These are phyloP conservation scores for Palloptera scutellata DNA, from an alignment of 2,888 invertebrate genomes.

Conservation along the genomic window DNA sequence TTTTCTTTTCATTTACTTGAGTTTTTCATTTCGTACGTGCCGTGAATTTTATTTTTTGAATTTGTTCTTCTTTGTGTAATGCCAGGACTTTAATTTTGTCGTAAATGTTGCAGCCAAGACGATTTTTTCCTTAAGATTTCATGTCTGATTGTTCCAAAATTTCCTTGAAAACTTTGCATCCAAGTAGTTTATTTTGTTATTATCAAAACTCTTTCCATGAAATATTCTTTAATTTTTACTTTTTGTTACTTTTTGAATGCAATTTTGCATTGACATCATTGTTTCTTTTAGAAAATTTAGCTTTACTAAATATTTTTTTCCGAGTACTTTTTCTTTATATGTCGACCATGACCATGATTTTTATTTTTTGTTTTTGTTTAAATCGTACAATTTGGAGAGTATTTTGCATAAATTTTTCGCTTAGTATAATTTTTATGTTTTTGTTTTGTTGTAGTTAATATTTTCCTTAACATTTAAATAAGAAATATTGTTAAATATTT, in stretches of 20 bases:
- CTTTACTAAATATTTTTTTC: slow-evolving; percentile 5
- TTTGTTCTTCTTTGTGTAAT: slow-evolving; percentile 37
- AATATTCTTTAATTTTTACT: slow-evolving; percentile 34
- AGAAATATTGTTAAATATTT: slow-evolving; percentile 37
- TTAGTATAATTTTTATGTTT: slow-evolving; percentile 30
- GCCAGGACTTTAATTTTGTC: slow-evolving; percentile 43
- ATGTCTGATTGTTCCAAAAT: too few species aligned
- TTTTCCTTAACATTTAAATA: slow-evolving; percentile 45
- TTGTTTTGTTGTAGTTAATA: slow-evolving; percentile 34
- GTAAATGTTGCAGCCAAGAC: slow-evolving; percentile 41
- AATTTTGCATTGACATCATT: not conserved
- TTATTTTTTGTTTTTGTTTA: slow-evolving; percentile 32
- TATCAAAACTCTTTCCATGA: slow-evolving; percentile 10
- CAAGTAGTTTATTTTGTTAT: not conserved
- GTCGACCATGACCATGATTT: not conserved
- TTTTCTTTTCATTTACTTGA: slow-evolving; percentile 32
- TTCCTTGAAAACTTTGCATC: too few species aligned
- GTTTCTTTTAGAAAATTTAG: too few species aligned
- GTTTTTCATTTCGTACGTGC: slow-evolving; percentile 47
- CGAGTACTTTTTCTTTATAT: slow-evolving; percentile 37
- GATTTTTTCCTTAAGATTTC: slow-evolving; percentile 4
- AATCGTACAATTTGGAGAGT: slow-evolving; percentile 23
- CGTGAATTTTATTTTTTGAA: slow-evolving; percentile 36
- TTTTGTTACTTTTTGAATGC: slow-evolving; percentile 28
- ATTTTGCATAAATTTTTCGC: slow-evolving; percentile 26